phyloP scores from a whole-genome alignment of 2,113 vertebrate species.

The Addax nasomaculatus region DNA sequence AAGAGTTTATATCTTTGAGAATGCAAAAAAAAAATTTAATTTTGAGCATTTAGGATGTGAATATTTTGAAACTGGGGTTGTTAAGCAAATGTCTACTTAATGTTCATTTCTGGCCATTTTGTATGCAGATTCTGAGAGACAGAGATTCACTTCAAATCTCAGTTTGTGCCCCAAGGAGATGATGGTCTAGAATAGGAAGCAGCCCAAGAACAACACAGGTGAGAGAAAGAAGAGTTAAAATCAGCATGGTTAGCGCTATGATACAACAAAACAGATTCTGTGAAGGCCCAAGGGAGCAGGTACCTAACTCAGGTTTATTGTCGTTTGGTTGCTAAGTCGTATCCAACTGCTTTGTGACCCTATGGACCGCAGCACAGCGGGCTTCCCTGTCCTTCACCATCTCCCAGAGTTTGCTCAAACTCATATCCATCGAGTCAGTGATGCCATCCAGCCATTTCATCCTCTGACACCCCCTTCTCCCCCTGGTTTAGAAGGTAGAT shows the following conservation, averaged over 20 bases:
- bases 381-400: neutral
- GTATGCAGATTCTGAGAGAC: neutral
- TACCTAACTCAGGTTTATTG: neutral
- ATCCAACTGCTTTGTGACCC: neutral
- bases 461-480: too few relatives aligned
- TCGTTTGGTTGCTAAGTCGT: neutral
- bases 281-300: neutral
- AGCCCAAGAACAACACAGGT: too few relatives aligned
- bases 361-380: rapidly evolving
- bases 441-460: neutral
- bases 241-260: neutral
- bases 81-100: slow-evolving; percentile 38
- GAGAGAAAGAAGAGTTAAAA: neutral
- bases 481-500: too few relatives aligned
- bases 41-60: slow-evolving; percentile 26
- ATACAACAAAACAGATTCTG: neutral
- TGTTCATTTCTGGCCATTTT: neutral
- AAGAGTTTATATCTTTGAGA: neutral
- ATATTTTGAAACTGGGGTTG: slow-evolving; percentile 6
- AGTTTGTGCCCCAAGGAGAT: neutral
- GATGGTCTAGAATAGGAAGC: neutral
- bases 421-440: neutral
- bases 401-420: neutral
- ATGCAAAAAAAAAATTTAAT: neutral
- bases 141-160: neutral